Evolutionary conservation across 2,888 invertebrate species (phyloP), one percentile per base, ranked within the genome.

Genomic region (Exephanes ischioxanthus): DNA sequence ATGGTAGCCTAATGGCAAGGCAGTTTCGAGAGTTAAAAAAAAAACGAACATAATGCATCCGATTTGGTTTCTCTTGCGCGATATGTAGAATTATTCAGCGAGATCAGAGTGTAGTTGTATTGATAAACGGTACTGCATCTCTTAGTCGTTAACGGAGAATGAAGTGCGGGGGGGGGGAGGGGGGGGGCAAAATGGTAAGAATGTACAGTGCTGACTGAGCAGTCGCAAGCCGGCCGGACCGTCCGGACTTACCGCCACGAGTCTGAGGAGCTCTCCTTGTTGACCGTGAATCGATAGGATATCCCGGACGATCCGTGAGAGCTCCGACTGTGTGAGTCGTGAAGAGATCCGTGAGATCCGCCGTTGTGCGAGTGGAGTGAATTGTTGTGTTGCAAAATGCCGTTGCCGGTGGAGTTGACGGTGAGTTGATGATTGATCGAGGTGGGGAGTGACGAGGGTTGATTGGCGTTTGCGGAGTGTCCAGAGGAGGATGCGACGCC

Each of bases 291-390:
- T 58, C 87, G 86, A 75, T 70, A 80, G 3, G 87, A 87, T 4
- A 87, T 66, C 11, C 86, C 85, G 61, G 87, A 86, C 19, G 87
- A 85, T 6, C 88, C 90, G 79, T 91, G 91, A n/a, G 91, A 91
- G 80, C 90, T 90, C 83, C 91, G 90, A 77, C 90, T 91, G 73
- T 86, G 77, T 2, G 83, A 80, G 37, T 92, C 91, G 86, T 92
- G 91, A 58, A 89, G 88, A 63, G 90, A 89, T 53, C 89, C 89
- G 58, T 89, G 90, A 14, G 89, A 88, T 30, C 88, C 87, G 19
- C 89, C 89, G 48, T 90, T 90, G 84, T 88, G 89, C 51, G 86
- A 87, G 58, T 87, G 89, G 19, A 88, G 70, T 48, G 85, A 85
- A 77, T 86, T 87, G 41, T 86, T 83, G 66, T 83, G 85, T 75